Conservation (phyloP, 2,797 vertebrate species). For the Eulemur albifrons region DNA sequence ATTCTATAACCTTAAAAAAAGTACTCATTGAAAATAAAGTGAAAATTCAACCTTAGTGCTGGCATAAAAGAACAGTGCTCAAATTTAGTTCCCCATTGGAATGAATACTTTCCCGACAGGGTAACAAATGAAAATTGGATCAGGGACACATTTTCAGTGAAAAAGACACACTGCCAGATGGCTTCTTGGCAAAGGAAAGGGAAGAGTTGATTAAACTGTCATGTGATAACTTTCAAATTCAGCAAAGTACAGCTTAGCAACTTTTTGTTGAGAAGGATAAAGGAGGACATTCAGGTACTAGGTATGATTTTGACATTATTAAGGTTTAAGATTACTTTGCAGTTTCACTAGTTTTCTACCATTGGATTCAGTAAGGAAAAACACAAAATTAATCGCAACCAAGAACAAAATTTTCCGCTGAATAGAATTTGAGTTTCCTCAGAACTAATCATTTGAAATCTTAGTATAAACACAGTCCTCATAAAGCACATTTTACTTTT, state of each 20-base stretch:
- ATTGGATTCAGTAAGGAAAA: constrained; percentile 60
- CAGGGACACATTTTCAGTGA: constrained; percentile 59
- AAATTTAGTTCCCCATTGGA: constrained; percentile 18
- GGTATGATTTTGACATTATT: constrained; percentile 36
- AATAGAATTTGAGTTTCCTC: constrained; percentile 20
- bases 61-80: constrained; percentile 25
- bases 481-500: constrained; percentile 1
- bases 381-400: constrained; percentile 47
- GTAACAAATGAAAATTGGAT: constrained; percentile 58
- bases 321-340: background rate
- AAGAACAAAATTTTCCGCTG: constrained; percentile 63
- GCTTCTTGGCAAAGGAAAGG: constrained; percentile 71
- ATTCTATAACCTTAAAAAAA: constrained; percentile 46
- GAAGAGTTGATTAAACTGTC: constrained; percentile 71
- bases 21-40: constrained; percentile 48
- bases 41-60: constrained; percentile 46
- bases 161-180: constrained; percentile 69
- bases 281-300: constrained; percentile 27
- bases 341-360: constrained; percentile 43
- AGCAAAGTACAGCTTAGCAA: background rate
- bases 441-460: constrained; percentile 51
- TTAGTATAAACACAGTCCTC: background rate
- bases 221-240: constrained; percentile 73
- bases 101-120: background rate
- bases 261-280: constrained; percentile 56